A percentile compares a stretch with the other conserved stretches of the same genome.
Conservation (phyloP, 2,113 vertebrate species). For the Dicentrarchus labrax region DNA sequence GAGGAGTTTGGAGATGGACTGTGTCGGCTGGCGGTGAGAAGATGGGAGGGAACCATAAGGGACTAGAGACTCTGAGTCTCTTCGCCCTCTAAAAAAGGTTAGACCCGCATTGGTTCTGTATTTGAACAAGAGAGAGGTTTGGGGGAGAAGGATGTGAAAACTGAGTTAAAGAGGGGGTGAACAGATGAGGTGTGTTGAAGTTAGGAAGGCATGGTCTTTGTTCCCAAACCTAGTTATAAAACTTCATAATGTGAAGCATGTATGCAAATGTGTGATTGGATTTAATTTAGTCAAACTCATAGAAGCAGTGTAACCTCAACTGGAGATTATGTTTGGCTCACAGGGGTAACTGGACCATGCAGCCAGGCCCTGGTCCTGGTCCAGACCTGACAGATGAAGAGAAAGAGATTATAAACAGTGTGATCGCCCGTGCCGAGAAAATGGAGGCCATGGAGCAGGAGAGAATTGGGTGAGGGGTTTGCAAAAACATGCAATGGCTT, state of each 20-base stretch:
- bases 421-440: slow-evolving; percentile 94
- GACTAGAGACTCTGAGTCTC: no score
- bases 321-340: slow-evolving; percentile 54
- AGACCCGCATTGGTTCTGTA: no score
- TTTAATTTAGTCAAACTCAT: slow-evolving; percentile 10
- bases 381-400: slow-evolving; percentile 97
- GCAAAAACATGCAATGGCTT: background rate
- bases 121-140: no score
- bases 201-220: no score
- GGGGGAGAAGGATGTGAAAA: no score
- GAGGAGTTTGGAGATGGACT: no score
- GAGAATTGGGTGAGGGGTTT: slow-evolving; percentile 90
- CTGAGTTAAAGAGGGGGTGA: no score
- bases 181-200: no score
- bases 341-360: slow-evolving; percentile 79
- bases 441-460: slow-evolving; percentile 99
- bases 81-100: no score
- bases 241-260: background rate
- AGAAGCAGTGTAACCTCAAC: slow-evolving; percentile 19
- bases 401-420: slow-evolving; percentile 96
- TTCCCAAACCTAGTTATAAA: no score
- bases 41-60: no score
- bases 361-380: slow-evolving; percentile 73
- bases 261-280: slow-evolving; percentile 23
- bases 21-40: no score